A percentile compares a stretch with the other conserved stretches of the same genome.
These are phyloP conservation scores for Macrotis lagotis DNA, from an alignment of 2,113 vertebrate genomes.

Conservation along the genomic window DNA sequence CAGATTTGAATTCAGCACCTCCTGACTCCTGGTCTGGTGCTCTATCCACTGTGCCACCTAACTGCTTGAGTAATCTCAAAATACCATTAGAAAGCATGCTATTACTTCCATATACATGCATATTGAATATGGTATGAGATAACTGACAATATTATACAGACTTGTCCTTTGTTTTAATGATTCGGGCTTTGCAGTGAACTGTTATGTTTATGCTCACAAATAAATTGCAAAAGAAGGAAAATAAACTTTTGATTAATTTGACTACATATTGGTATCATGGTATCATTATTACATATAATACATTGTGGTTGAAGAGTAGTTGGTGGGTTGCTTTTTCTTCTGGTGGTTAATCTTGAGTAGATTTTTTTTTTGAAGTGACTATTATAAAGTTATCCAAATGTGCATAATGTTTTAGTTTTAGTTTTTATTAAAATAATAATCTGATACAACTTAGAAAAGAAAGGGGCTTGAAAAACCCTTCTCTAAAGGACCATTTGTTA, in stretches of 20 bases:
- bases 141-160: neutral
- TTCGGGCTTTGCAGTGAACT: conserved; percentile 10
- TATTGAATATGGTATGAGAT: neutral
- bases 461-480: neutral
- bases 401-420: neutral
- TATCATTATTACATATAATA: neutral
- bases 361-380: neutral
- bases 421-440: neutral
- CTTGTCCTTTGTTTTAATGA: conserved; percentile 23
- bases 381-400: neutral
- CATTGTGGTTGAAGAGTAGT: neutral
- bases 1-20: no score
- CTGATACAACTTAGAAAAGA: neutral
- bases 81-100: conserved; percentile 12
- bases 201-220: neutral
- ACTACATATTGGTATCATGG: conserved; percentile 20
- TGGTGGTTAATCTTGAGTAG: neutral
- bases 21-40: no score
- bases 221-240: neutral
- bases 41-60: no score
- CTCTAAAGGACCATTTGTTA: neutral
- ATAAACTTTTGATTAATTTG: conserved; percentile 34
- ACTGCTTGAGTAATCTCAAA: no score
- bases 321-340: neutral
- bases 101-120: conserved; percentile 5